Evolutionary conservation across 2,888 invertebrate genomes (phyloP), one percentile per base, ranked within the genome.

Genomic region (Gordius sp.): DNA sequence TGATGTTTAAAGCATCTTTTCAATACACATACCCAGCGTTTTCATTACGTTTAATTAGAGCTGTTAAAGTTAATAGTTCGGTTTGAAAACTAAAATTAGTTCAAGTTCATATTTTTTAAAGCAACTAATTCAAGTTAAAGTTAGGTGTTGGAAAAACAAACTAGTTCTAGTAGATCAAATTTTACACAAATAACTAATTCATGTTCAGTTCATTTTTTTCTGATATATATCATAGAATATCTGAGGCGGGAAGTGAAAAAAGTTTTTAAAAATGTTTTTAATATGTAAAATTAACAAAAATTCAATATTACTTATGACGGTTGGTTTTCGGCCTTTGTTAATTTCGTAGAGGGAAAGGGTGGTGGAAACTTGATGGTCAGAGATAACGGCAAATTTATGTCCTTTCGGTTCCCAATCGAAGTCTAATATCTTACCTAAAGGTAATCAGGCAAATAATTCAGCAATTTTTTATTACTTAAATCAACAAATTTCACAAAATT

Each of bases 331-430:
- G 16, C 47, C 47, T 47, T 47, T 47, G 23, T 47, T 47, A 4
- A 47, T 47, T 23, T 47, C 47, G 47, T 47, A 47, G 23, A 47
- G 8, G 23, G 8, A n/a, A 20, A 47, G 26, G 20, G 24, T 54
- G 4, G 24, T 54, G 8, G 16, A 24, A 27, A 27, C 25, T 54
- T 24, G 55, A 16, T 54, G 55, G 24, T 25, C 26, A 4, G 20
- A 8, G 8, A 54, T 87, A 58, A 91, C 85, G 0, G 86, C 81
- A 70, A 97, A 93, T 68, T 89, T 91, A 56, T 79, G 81, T 1
- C 93, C 93, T 2, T 84, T 75, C 0, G 97, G 93, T 68, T 97
- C 97, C 93, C 93, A 97, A 0, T 87, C 87, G 66, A 97, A 93
- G 0, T 87, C 85, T 65, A 71, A 64, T 57, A 75, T 71, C 54